Percentiles rank a stretch among this genome's conserved stretches.
Conservation (phyloP, 2,797 vertebrate species). For the Sebastiscus tertius region DNA sequence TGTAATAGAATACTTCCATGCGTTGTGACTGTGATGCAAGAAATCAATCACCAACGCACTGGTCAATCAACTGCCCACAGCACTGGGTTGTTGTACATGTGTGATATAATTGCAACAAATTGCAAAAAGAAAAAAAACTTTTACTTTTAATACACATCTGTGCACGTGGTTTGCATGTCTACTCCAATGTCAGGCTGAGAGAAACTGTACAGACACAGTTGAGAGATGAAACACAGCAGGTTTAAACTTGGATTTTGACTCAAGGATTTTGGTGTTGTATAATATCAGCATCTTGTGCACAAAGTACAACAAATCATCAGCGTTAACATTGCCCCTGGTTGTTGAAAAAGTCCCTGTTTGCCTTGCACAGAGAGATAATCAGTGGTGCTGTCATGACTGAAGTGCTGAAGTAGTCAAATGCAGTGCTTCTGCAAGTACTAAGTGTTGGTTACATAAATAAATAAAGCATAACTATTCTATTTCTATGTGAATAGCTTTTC, state of each 20-base stretch:
- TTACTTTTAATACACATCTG: background rate
- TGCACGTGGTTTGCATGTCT: background rate
- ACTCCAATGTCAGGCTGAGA: background rate
- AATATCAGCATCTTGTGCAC: background rate
- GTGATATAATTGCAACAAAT: slow-evolving; percentile 39
- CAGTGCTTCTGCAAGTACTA: background rate
- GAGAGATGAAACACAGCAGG: background rate
- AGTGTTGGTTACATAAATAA: background rate
- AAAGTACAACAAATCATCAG: background rate
- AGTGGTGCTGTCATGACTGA: background rate
- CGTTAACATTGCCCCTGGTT: background rate
- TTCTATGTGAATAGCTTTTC: no score
- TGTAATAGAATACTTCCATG: slow-evolving; percentile 67
- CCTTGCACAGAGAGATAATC: background rate
- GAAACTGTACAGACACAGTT: background rate
- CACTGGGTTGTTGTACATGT: slow-evolving; percentile 42
- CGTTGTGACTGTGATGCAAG: slow-evolving; percentile 46
- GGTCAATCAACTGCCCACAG: slow-evolving; percentile 60
- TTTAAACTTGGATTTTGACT: background rate
- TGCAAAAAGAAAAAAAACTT: background rate
- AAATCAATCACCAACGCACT: slow-evolving; percentile 65
- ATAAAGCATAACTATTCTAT: no score
- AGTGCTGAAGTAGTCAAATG: slow-evolving; percentile 2
- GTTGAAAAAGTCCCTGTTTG: background rate
- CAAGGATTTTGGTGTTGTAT: background rate